Conservation (phyloP, 1,140 invertebrate genomes). For the Bacillus rossius region DNA sequence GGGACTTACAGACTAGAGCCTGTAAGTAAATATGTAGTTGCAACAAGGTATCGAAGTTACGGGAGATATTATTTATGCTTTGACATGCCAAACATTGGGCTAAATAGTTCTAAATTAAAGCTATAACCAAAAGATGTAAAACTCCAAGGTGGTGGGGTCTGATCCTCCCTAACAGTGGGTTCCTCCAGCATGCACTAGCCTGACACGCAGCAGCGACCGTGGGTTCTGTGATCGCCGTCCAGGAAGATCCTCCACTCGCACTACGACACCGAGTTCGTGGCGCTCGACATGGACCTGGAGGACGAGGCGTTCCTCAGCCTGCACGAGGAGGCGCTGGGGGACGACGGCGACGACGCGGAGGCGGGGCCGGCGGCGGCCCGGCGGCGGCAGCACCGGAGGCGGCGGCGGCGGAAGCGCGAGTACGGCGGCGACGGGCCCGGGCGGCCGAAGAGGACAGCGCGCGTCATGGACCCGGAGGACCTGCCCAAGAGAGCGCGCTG, state of each 20-base stretch:
- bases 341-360: slow-evolving; percentile 7
- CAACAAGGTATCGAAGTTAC: too few relatives aligned
- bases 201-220: too few relatives aligned
- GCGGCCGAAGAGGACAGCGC: slow-evolving; percentile 12
- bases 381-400: slow-evolving; percentile 38
- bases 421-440: slow-evolving; percentile 33
- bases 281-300: slow-evolving; percentile 9
- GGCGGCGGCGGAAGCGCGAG: slow-evolving; percentile 36
- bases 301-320: neutral
- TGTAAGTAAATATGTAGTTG: too few relatives aligned
- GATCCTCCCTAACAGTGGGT: too few relatives aligned
- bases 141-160: too few relatives aligned
- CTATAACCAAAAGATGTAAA: too few relatives aligned
- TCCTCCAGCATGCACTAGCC: too few relatives aligned
- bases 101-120: too few relatives aligned
- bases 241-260: slow-evolving; percentile 7
- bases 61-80: too few relatives aligned
- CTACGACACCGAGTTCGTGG: slow-evolving; percentile 6
- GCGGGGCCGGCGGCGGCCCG: slow-evolving; percentile 22
- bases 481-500: slow-evolving; percentile 74
- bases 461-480: slow-evolving; percentile 64
- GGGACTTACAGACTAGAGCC: too few relatives aligned
- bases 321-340: neutral
- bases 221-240: too few relatives aligned
- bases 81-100: too few relatives aligned